Conservation (phyloP, 2,113 vertebrate species). For the Oophaga pumilio region DNA sequence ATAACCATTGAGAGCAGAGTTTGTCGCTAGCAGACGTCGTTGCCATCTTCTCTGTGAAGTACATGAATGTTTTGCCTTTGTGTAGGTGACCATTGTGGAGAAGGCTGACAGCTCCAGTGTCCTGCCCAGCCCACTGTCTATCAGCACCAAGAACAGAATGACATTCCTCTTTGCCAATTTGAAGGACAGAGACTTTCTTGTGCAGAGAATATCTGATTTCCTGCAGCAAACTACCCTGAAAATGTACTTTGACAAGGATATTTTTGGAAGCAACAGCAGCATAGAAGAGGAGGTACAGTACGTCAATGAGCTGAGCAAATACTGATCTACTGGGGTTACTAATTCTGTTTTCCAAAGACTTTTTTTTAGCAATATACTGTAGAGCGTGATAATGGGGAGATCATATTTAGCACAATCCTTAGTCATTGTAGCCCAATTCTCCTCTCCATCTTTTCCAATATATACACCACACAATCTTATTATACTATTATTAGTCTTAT, state of each 20-base stretch:
- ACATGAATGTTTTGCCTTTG: conserved; percentile 11
- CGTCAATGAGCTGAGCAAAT: background rate
- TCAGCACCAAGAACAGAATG: conserved; percentile 98
- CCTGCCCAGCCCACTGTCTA: conserved; percentile 92
- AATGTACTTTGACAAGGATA: conserved; percentile 87
- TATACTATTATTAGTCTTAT: background rate
- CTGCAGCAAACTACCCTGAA: conserved; percentile 93
- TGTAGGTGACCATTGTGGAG: conserved; percentile 95
- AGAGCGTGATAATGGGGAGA: background rate
- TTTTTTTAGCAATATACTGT: no score
- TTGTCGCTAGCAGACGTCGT: background rate
- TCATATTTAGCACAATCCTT: background rate
- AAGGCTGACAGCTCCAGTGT: conserved; percentile 97
- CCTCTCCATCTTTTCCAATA: background rate
- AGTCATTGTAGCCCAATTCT: background rate
- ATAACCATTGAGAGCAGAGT: background rate
- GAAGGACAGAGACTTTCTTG: conserved; percentile 94
- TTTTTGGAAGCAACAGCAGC: conserved; percentile 85
- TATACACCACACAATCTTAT: background rate
- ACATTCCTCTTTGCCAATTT: conserved; percentile 97
- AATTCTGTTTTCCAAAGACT: background rate
- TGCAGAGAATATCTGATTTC: conserved; percentile 97
- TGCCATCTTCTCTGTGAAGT: background rate
- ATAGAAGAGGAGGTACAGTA: conserved; percentile 88
- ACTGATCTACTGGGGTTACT: background rate